Conservation (phyloP, 2,113 vertebrate species). For the Brienomyrus brachyistius region DNA sequence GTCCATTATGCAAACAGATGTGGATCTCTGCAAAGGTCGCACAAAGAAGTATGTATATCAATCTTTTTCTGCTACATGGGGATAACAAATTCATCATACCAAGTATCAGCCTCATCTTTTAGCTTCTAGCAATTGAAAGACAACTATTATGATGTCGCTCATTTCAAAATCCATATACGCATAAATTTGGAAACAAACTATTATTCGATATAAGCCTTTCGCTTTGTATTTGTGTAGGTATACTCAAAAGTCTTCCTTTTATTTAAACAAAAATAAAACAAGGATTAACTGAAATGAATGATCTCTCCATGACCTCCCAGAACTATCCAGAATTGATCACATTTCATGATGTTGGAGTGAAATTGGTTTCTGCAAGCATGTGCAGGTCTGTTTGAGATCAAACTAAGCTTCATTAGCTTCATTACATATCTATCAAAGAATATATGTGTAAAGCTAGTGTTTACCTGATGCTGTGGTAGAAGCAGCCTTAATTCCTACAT, state of each 20-base stretch:
- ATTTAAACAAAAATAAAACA: not conserved
- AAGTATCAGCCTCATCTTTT: not conserved
- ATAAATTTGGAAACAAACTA: not conserved
- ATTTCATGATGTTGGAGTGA: not conserved
- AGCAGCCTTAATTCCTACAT: not conserved
- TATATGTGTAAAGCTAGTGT: not conserved
- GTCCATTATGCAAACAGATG: constrained; percentile 11
- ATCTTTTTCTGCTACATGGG: not conserved
- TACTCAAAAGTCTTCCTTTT: not conserved
- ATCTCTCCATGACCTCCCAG: not conserved
- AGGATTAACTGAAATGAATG: not conserved
- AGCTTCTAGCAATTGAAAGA: not conserved
- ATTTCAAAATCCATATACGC: no score
- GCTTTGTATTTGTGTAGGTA: not conserved
- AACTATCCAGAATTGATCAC: not conserved
- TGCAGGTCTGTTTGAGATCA: not conserved
- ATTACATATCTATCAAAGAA: not conserved
- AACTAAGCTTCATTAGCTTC: not conserved
- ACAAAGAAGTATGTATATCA: constrained; percentile 3
- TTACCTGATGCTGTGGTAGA: not conserved
- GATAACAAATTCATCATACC: not conserved
- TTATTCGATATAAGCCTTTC: not conserved
- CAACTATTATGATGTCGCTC: no score
- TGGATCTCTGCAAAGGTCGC: not conserved
- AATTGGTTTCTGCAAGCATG: not conserved